Percentiles rank a stretch among this genome's conserved stretches.
Evolutionary conservation across 1,140 invertebrate genomes (phyloP).

Genomic region (Liolophura sinensis): DNA sequence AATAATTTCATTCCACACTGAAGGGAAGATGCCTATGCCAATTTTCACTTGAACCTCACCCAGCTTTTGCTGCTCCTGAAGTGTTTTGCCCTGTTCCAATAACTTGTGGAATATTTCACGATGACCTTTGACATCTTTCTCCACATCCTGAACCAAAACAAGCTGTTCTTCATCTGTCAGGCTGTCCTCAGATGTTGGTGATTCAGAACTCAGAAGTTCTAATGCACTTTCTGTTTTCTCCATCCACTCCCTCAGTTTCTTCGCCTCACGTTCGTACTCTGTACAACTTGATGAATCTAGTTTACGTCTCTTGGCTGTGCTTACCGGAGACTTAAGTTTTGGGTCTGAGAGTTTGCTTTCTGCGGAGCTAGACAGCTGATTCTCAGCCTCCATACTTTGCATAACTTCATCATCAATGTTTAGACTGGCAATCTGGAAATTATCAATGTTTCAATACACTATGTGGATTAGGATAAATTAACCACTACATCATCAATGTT

Average conservation of each 20-base stretch:
- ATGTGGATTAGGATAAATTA: too few relatives aligned
- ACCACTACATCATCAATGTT: too few relatives aligned
- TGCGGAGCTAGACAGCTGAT: too few relatives aligned
- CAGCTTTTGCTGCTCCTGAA: slow-evolving; percentile 38
- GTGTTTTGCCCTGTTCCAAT: slow-evolving; percentile 31
- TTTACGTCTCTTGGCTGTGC: slow-evolving; percentile 37
- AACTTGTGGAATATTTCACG: slow-evolving; percentile 31
- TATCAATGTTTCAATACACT: too few relatives aligned
- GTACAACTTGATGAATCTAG: slow-evolving; percentile 46
- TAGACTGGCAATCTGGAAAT: slow-evolving; percentile 4
- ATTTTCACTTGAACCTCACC: too few relatives aligned
- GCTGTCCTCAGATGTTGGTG: slow-evolving; percentile 60
- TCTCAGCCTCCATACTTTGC: too few relatives aligned
- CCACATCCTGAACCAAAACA: slow-evolving; percentile 63
- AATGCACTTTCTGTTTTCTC: slow-evolving; percentile 64
- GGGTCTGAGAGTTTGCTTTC: too few relatives aligned
- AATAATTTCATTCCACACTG: too few relatives aligned
- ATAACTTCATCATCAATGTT: not conserved
- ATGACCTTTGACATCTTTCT: slow-evolving; percentile 51
- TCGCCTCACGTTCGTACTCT: slow-evolving; percentile 64
- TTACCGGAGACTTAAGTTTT: slow-evolving; percentile 12
- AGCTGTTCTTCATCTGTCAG: slow-evolving; percentile 67
- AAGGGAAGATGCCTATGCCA: too few relatives aligned
- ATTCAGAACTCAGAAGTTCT: slow-evolving; percentile 59
- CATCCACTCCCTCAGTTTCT: slow-evolving; percentile 65